These are phyloP conservation scores for Pegea sp. DNA, from an alignment of 23 tunicate species.

Conservation along the genomic window DNA sequence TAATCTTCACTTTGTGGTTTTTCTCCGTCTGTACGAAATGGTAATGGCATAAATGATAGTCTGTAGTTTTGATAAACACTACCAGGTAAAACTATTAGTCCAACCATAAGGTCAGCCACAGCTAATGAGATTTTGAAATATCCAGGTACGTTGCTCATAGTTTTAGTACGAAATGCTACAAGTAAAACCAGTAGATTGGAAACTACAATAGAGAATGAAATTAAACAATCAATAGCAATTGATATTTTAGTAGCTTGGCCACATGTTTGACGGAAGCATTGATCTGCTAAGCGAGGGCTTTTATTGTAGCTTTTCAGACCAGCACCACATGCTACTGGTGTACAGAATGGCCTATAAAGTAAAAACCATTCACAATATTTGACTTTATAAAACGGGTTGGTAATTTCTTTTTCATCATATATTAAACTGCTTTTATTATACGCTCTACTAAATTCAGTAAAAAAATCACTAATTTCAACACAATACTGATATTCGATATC, in stretches of 20 bases:
- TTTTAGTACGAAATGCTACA: slow-evolving; percentile 25
- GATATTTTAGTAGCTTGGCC: too few relatives aligned
- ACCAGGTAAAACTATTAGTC: slow-evolving; percentile 49
- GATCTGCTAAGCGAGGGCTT: too few relatives aligned
- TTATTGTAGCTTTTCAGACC: slow-evolving; percentile 6
- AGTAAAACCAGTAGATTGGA: slow-evolving; percentile 38
- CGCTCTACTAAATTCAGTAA: too few relatives aligned
- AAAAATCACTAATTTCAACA: slow-evolving; percentile 8
- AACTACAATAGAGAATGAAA: too few relatives aligned
- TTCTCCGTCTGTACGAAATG: slow-evolving; percentile 33
- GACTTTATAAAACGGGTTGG: slow-evolving; percentile 12
- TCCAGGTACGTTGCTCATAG: slow-evolving; percentile 78
- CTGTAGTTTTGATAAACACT: slow-evolving; percentile 29
- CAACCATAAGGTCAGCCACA: slow-evolving; percentile 52
- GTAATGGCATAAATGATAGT: slow-evolving; percentile 27
- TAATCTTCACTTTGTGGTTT: slow-evolving; percentile 21
- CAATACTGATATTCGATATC: too few relatives aligned
- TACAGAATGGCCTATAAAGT: slow-evolving; percentile 37
- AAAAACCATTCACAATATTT: slow-evolving; percentile 42
- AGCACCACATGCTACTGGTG: slow-evolving; percentile 31
- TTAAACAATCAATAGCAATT: too few relatives aligned
- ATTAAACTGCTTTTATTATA: too few relatives aligned
- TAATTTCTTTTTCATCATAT: too few relatives aligned
- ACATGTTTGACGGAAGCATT: too few relatives aligned
- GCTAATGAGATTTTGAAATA: slow-evolving; percentile 84